Base-by-base conservation (phyloP, 2,113 vertebrate species). In the Neodon shergylaensis region DNA sequence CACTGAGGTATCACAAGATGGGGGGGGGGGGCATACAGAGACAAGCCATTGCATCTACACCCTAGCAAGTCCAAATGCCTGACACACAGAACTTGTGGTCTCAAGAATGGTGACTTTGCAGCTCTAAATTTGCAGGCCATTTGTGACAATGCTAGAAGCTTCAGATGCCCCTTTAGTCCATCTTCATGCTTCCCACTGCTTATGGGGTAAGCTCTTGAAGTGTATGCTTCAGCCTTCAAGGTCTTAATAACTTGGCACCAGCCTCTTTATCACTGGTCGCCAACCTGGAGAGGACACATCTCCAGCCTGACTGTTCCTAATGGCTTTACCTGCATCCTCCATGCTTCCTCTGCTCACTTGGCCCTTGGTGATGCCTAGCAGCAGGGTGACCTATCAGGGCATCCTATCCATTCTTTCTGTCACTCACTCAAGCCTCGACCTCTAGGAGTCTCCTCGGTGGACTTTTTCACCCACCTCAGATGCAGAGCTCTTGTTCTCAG, bases 11-110 rank as follows among this genome's bases (percentile, higher is more conserved):
- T 22, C 47, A 91, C 31, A 68, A 73, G 54, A 82, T 42, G 16
- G 31, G 24, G 19, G 26, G 21, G 16, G 33, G 66, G 86, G 11
- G 22, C 28, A 13, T 6, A 13, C 61, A 90, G 9, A 88, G 26
- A 74, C 47, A 93, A 91, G 22, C 10, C 52, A 61, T 36, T 39
- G 54, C 22, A 61, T 24, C 4, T 22, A 7, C 47, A 61, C n/a
- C 66, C 31, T 70, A 76, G 1, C 39, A n/a, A 44, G 63, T 47
- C 19, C 73, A 88, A 94, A 88, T 92, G 58, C 73, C 82, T 92
- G 72, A 90, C n/a, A 61, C 70, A 52, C 0, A 2, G n/a, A 82
- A 39, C 61, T 85, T 66, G 73, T 52, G 49, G 72, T 36, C 31
- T 11, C 49, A 86, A 63, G 66, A 88, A 52, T 47, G 39, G 24